Base-by-base conservation (phyloP, 2,888 invertebrate species). In the Mystacides longicornis region DNA sequence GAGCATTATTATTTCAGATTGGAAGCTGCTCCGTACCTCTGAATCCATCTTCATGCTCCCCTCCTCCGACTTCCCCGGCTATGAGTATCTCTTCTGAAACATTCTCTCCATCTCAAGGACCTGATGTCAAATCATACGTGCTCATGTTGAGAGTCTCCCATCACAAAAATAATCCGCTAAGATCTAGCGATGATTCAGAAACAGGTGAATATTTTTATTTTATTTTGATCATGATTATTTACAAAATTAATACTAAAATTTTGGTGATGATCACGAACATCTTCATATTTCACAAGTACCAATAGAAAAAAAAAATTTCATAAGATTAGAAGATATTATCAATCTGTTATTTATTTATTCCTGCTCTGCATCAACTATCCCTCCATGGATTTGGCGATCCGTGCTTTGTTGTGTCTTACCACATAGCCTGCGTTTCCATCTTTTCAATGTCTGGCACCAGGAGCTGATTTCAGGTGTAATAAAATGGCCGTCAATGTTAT, bases 41-140 rank as follows among this genome's bases (percentile, higher is more conserved):
- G 51, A 90, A 90, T 70, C 90, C 89, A 3, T 81, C 77, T 46
- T 69, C 73, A 48, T 74, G 77, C 0, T 80, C 81, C 65, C 82
- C 86, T 9, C 81, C 81, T 3, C 78, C 82, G 1, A 82, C 81
- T 77, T 83, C 86, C 58, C 83, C 89, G 1, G 87, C 89, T 20
- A 83, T 93, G 55, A 89, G 91, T 65, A 89, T 94, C 68, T 87
- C 92, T 43, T 87, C 88, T 63, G 91, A 93, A 66, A 84, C 87
- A 27, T 93, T 95, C 70, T 86, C 82, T 66, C 80, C 86, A 33
- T 83, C 82, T 14, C 87, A 87, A 62, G 89, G 89, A 2, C 86
- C 89, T 57, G 79, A 87, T 64, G 87, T 89, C 33, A 89, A 89
- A 69, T 89, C 90, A 1, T 91, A 87, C 68, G 86, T 88, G 73